Percentiles rank a stretch among this genome's conserved stretches.
Conservation (phyloP, 2,113 vertebrate species). For the Chitala chitala region DNA sequence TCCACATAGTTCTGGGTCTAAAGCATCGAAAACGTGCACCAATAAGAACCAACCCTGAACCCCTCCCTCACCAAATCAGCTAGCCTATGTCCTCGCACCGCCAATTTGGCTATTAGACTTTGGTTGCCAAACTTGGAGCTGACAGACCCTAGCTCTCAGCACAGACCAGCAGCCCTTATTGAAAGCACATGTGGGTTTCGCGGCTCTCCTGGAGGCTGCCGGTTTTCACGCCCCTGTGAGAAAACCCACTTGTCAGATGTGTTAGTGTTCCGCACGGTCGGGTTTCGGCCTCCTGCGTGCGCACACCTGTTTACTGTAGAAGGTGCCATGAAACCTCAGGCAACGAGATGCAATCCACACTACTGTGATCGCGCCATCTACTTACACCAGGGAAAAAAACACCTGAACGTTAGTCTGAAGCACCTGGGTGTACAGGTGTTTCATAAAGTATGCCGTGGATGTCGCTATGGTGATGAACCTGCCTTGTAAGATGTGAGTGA, state of each 20-base stretch:
- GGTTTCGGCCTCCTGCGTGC: not conserved
- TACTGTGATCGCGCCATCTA: not conserved
- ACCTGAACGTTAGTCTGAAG: no score
- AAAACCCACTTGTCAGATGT: not conserved
- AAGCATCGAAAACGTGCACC: conserved; percentile 11
- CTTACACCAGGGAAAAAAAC: no score
- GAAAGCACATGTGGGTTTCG: not conserved
- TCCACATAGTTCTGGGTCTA: conserved; percentile 65
- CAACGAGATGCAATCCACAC: not conserved
- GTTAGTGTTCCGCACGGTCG: not conserved
- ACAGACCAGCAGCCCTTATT: not conserved
- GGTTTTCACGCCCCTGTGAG: not conserved
- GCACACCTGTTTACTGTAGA: not conserved
- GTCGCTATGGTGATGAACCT: no score
- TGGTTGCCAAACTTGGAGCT: not conserved
- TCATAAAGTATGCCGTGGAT: no score
- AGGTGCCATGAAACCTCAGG: not conserved
- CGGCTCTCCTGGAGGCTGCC: not conserved
- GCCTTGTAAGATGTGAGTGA: no score
- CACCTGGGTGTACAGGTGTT: no score
- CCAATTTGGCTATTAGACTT: not conserved
- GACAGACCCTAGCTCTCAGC: not conserved
- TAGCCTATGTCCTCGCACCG: not conserved
- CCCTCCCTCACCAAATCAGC: no score
- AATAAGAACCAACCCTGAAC: no score